These are phyloP conservation scores for Gallinago media DNA, from an alignment of 2,113 vertebrate genomes.

Conservation along the genomic window DNA sequence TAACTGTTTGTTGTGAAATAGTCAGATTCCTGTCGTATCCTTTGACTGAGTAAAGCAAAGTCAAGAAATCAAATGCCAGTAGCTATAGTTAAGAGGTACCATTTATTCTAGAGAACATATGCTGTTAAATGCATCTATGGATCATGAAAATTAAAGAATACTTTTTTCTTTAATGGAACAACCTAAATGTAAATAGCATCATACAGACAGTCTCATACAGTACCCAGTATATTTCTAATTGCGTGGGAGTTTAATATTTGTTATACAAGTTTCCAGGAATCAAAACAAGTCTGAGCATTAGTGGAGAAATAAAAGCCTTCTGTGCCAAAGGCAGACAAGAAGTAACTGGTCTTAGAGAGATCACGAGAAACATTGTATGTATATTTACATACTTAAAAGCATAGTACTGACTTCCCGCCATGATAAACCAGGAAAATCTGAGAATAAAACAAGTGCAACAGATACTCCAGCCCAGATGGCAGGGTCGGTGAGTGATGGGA, in stretches of 20 bases:
- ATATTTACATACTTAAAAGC: accelerated
- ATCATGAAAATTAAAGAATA: background rate
- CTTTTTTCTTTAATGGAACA: no score
- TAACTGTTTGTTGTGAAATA: background rate
- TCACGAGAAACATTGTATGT: accelerated
- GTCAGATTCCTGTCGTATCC: background rate
- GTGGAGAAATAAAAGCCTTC: background rate
- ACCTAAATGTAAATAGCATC: background rate
- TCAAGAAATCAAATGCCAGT: background rate
- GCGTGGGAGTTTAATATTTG: background rate
- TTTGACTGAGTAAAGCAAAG: background rate
- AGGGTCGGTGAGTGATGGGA: no score
- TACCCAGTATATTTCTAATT: accelerated
- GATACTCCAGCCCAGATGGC: background rate
- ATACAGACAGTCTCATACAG: background rate
- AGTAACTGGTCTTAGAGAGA: background rate
- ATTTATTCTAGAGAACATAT: background rate
- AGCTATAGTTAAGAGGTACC: background rate
- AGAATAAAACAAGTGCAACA: background rate
- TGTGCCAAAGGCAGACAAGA: background rate
- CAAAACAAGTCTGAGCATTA: background rate
- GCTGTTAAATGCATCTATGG: background rate
- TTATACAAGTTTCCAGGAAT: background rate
- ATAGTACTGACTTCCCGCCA: background rate
- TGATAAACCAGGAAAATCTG: background rate